These are phyloP conservation scores for Aphaenogaster floridana DNA, from an alignment of 1,140 invertebrate genomes.

Conservation along the genomic window DNA sequence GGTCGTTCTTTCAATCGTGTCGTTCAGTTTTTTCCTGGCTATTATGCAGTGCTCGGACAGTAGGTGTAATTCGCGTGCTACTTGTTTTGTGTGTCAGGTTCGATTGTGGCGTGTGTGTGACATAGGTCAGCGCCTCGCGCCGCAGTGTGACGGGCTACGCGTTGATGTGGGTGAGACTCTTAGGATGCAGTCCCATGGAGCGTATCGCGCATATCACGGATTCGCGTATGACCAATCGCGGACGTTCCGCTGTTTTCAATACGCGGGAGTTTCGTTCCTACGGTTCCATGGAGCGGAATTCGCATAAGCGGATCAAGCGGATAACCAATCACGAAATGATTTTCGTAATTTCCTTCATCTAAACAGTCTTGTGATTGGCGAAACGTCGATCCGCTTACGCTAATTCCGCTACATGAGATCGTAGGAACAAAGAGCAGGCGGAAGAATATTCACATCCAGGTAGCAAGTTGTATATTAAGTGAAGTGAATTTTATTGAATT, in stretches of 20 bases:
- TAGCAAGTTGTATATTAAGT: too few species aligned
- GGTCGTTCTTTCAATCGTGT: too few species aligned
- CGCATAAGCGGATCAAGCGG: background rate
- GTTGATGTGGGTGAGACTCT: too few species aligned
- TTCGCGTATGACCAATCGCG: constrained; percentile 3
- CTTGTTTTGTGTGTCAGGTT: too few species aligned
- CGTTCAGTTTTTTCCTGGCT: too few species aligned
- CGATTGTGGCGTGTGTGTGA: too few species aligned
- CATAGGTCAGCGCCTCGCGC: too few species aligned
- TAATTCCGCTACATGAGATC: background rate
- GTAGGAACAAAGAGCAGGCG: background rate
- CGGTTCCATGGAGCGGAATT: constrained; percentile 3
- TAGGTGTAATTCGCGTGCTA: too few species aligned
- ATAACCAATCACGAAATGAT: background rate
- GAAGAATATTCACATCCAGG: too few species aligned
- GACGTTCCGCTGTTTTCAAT: background rate
- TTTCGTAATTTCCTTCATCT: constrained; percentile 8
- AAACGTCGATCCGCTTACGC: background rate
- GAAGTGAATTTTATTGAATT: too few species aligned
- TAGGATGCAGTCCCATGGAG: background rate
- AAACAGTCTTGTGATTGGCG: background rate
- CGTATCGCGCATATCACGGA: background rate
- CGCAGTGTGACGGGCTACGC: too few species aligned
- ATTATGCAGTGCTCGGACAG: too few species aligned
- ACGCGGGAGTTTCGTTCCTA: background rate